Evolutionary conservation across 2,797 vertebrate species (phyloP), one percentile per base, ranked within the genome.

Genomic region (Intellagama lesueurii): DNA sequence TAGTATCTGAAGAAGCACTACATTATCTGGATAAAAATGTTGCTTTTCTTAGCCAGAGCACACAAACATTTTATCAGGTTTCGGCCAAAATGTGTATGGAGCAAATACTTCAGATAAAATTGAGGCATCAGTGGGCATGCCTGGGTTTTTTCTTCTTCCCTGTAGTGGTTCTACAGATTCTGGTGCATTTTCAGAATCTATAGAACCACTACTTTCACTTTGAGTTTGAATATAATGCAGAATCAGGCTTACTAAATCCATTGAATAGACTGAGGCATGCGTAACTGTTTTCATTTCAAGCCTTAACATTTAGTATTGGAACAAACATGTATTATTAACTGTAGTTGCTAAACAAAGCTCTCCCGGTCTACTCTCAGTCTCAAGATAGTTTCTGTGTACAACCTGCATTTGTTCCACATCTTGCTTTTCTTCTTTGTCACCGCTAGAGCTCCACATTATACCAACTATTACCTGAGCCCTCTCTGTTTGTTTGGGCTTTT

Each of bases 361-460:
- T 28, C 60, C 30, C 35, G 68, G 7, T 35, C 87, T 60, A 17
- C 47, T 92, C 88, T 83, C n/a, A 40, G 83, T 0, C 17, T 81
- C 5, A 87, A 73, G 52, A 89, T 80, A 85, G 0, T 85, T 81
- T 80, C 49, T 90, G 52, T 90, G 19, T 28, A 72, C 68, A 81
- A 70, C 86, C 60, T 85, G n/a, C 35, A 9, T 60, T 28, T 88
- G 2, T 7, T 82, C 30, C 88, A 16, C 0, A 0, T 2, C 60
- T 83, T 97, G 97, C 92, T 94, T 96, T 97, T 91, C 96, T 96
- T 94, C 91, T 69, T 87, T 87, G 2, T 92, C 89, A 84, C 97
- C 96, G 96, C 96, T 97, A 97, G 97, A 97, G 96, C 96, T 96
- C 96, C 94, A 96, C 96, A 96, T 97, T 77, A 95, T 94, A 96